phyloP scores from a whole-genome alignment of 2,888 invertebrate genomes.

The Pecten maximus region DNA sequence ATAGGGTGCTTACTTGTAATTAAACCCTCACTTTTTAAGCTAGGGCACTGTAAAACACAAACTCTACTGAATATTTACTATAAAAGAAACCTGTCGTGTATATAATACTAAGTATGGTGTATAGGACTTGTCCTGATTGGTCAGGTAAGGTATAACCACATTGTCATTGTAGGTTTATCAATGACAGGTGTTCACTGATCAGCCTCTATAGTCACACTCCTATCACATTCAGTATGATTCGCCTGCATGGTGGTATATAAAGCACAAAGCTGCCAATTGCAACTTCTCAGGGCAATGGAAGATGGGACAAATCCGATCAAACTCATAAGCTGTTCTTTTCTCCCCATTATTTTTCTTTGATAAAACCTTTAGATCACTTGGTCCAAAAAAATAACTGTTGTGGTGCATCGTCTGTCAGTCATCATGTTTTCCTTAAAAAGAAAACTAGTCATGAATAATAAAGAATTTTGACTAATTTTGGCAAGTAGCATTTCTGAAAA shows the following conservation, averaged over 20 bases:
- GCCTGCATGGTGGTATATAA: neutral
- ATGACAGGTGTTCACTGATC: neutral
- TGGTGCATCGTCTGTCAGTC: neutral
- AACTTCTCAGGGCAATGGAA: constrained; percentile 5
- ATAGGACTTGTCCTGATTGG: neutral
- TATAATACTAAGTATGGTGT: neutral
- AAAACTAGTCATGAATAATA: no score
- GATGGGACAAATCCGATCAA: neutral
- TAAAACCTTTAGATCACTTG: neutral
- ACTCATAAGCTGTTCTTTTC: neutral
- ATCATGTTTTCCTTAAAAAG: neutral
- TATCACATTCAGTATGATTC: neutral
- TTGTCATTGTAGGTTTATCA: neutral
- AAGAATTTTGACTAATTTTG: no score
- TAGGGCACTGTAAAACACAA: neutral
- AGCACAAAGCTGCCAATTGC: neutral
- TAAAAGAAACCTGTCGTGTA: neutral
- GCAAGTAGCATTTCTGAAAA: no score
- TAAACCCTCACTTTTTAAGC: neutral
- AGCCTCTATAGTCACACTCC: neutral
- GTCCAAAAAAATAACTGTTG: neutral
- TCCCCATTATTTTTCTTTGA: neutral
- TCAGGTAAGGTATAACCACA: neutral
- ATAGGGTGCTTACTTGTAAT: neutral
- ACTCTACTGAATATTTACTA: neutral